phyloP scores from a whole-genome alignment of 2,888 invertebrate species.

The Anoplius nigerrimus region DNA sequence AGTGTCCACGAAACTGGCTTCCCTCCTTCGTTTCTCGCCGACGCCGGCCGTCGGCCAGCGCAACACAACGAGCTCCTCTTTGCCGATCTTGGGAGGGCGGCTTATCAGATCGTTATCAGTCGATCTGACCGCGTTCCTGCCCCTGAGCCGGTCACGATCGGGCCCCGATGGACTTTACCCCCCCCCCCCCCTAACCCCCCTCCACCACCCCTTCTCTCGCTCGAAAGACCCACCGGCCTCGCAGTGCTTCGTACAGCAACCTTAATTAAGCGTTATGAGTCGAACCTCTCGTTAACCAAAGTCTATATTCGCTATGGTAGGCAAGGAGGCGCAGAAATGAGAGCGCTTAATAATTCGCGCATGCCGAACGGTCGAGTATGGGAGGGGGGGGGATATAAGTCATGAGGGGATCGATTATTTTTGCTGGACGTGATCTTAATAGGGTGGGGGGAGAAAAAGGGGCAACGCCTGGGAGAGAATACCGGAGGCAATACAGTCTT shows the following conservation, averaged over 20 bases:
- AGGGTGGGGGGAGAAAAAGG: too few relatives aligned
- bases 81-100: slow-evolving; percentile 72
- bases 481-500: too few relatives aligned
- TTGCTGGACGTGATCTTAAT: too few relatives aligned
- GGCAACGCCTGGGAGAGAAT: too few relatives aligned
- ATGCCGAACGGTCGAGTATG: too few relatives aligned
- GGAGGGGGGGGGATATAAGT: too few relatives aligned
- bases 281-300: slow-evolving; percentile 72
- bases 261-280: slow-evolving; percentile 75
- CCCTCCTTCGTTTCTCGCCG: slow-evolving; percentile 10
- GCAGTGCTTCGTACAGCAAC: slow-evolving; percentile 56
- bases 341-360: too few relatives aligned
- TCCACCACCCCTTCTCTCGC: background rate
- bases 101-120: slow-evolving; percentile 73
- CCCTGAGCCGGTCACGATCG: slow-evolving; percentile 72
- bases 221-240: slow-evolving; percentile 33
- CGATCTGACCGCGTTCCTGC: slow-evolving; percentile 73
- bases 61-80: slow-evolving; percentile 34
- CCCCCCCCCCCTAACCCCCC: slow-evolving; percentile 38
- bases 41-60: slow-evolving; percentile 1
- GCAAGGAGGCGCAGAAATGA: too few relatives aligned
- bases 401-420: too few relatives aligned
- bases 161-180: slow-evolving; percentile 55
- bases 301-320: slow-evolving; percentile 34
- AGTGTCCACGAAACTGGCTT: slow-evolving; percentile 29